Evolutionary conservation across 64 coral and sea anemone genomes (phyloP).

Genomic region (Acropora yongei): DNA sequence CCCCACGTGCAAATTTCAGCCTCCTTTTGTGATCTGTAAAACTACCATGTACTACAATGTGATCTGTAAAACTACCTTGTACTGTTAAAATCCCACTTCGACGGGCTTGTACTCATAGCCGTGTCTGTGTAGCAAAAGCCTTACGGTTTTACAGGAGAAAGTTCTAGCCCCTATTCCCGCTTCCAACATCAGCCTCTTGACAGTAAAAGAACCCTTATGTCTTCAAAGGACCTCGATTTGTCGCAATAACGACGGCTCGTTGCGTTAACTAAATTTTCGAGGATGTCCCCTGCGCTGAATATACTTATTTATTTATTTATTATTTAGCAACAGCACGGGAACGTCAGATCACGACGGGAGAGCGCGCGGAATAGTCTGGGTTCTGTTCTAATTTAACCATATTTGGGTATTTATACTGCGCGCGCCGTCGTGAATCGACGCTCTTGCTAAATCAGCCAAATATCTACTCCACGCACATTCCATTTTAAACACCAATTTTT

Average conservation of each 20-base stretch:
- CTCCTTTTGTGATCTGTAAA: neutral
- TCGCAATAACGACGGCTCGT: constrained; percentile 15
- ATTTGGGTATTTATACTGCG: too few relatives aligned
- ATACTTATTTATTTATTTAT: too few relatives aligned
- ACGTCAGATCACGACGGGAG: too few relatives aligned
- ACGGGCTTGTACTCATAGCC: constrained; percentile 31
- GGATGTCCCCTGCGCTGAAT: neutral
- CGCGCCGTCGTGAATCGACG: too few relatives aligned
- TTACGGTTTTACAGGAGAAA: neutral
- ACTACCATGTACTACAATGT: too few relatives aligned
- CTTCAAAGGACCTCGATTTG: neutral
- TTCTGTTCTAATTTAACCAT: too few relatives aligned
- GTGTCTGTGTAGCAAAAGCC: neutral
- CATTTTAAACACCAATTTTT: neutral
- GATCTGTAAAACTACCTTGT: too few relatives aligned
- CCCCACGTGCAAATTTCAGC: constrained; percentile 34
- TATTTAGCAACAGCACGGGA: too few relatives aligned
- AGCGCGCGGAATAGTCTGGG: too few relatives aligned
- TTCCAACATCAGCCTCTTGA: neutral
- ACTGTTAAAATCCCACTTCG: constrained; percentile 6
- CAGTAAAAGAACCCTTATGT: neutral
- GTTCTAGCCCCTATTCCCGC: neutral
- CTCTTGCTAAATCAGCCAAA: too few relatives aligned
- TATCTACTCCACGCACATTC: neutral
- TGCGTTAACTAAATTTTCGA: constrained; percentile 29